phyloP scores from a whole-genome alignment of 2,888 invertebrate genomes.

The Crepidodera aurea region DNA sequence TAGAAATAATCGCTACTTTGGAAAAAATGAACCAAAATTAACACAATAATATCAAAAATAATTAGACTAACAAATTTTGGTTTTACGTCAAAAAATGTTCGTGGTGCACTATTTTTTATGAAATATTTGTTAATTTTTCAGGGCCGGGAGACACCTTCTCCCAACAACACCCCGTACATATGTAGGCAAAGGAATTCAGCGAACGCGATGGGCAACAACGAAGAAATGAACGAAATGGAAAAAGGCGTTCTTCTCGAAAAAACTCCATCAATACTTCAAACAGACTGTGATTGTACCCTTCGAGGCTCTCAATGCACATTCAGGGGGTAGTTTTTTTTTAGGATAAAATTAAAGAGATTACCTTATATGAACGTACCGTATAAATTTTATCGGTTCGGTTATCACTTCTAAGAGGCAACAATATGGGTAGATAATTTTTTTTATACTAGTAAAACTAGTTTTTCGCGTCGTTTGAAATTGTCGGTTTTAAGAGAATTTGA shows the following conservation, averaged over 20 bases:
- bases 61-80: too few relatives aligned
- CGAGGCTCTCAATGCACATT: conserved; percentile 47
- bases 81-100: too few relatives aligned
- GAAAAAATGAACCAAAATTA: too few relatives aligned
- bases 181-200: conserved; percentile 80
- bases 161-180: conserved; percentile 80
- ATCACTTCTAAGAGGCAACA: too few relatives aligned
- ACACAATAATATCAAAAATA: too few relatives aligned
- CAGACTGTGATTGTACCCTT: conserved; percentile 47
- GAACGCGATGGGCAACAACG: conserved; percentile 59
- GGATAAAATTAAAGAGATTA: background rate
- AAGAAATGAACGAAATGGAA: conserved; percentile 64
- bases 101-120: too few relatives aligned
- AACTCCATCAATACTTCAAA: conserved; percentile 41
- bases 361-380: background rate
- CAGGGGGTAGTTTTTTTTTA: conserved; percentile 32
- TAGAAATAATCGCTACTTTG: too few relatives aligned
- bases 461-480: too few relatives aligned
- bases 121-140: too few relatives aligned
- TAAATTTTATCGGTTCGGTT: background rate
- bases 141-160: conserved; percentile 76
- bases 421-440: too few relatives aligned
- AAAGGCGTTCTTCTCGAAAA: conserved; percentile 61
- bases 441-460: too few relatives aligned
- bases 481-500: too few relatives aligned